Evolutionary conservation across 2,888 invertebrate genomes (phyloP).

Genomic region (Cinara cedri): DNA sequence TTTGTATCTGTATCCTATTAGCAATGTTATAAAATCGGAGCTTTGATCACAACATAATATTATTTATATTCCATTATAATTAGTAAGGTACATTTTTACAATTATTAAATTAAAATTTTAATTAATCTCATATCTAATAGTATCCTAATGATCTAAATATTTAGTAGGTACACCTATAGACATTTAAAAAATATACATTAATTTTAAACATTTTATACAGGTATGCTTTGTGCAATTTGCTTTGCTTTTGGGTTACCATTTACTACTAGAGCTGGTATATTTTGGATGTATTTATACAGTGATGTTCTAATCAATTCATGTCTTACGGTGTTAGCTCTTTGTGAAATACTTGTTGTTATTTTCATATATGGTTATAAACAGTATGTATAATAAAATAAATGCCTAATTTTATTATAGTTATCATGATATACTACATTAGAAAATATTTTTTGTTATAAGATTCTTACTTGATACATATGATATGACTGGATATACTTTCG

Average conservation of each 20-base stretch:
- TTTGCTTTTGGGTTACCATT: slow-evolving; percentile 37
- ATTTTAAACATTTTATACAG: slow-evolving; percentile 16
- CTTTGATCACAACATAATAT: too few relatives aligned
- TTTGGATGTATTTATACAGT: slow-evolving; percentile 38
- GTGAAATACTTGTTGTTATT: slow-evolving; percentile 41
- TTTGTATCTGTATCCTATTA: too few relatives aligned
- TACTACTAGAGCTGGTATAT: slow-evolving; percentile 45
- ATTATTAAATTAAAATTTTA: too few relatives aligned
- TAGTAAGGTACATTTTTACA: too few relatives aligned
- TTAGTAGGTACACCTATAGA: too few relatives aligned
- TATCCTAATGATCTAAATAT: too few relatives aligned
- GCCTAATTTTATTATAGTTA: neutral
- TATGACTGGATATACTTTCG: slow-evolving; percentile 41
- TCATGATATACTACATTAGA: neutral
- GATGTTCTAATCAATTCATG: slow-evolving; percentile 36
- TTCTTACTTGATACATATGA: slow-evolving; percentile 46
- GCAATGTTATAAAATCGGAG: too few relatives aligned
- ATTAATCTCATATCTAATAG: too few relatives aligned
- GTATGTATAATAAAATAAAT: slow-evolving; percentile 16
- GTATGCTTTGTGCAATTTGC: slow-evolving; percentile 12
- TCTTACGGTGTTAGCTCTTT: slow-evolving; percentile 43
- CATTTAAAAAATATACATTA: neutral
- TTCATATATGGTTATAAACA: slow-evolving; percentile 53
- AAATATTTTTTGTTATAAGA: neutral
- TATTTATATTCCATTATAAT: too few relatives aligned